Base-by-base conservation (phyloP, 2,797 vertebrate genomes). In the Acanthurus leucopareius region DNA sequence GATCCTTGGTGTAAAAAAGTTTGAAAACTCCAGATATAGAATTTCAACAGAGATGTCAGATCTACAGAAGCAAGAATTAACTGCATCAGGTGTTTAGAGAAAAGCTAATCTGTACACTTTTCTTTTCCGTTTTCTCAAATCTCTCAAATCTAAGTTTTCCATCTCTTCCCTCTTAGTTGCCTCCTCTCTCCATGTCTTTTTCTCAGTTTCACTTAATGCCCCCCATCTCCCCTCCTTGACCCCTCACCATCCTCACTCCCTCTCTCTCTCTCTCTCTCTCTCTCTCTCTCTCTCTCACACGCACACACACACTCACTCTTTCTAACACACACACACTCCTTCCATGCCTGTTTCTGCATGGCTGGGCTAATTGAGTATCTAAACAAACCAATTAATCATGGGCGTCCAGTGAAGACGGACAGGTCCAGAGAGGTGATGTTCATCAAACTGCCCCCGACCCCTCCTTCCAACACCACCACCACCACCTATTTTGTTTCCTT, bases 311-410 rank as follows among this genome's bases (percentile, higher is more conserved):
- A 4, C 28, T 3, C 5, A 4, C 28, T 32, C 28, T 32, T 4
- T 32, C 32, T 35, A 35, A 35, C 32, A 35, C 32, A 16, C 67
- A 7, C 66, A 5, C 64, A 5, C 16, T 91, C 92, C 92, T 80
- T 82, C 82, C 40, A 51, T 78, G 86, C 73, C 60, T 95, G 90
- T 96, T 94, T 96, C 93, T 96, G 96, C 96, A 96, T 96, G 95
- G 93, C 93, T 96, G 96, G 94, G 94, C 97, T 97, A 97, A 97
- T 97, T 97, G 97, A 97, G 97, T 96, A 97, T 97, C 97, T 97
- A 97, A 99, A 97, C 97, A 98, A 97, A 97, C 97, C 97, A 97
- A 98, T 98, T 98, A 97, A 98, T 97, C 97, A 97, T 94, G 79
- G 93, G 93, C 94, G 94, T 96, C 95, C 89, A 70, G 94, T 88